Conservation (phyloP, 1,140 invertebrate species). For the Nixonia krombeini region DNA sequence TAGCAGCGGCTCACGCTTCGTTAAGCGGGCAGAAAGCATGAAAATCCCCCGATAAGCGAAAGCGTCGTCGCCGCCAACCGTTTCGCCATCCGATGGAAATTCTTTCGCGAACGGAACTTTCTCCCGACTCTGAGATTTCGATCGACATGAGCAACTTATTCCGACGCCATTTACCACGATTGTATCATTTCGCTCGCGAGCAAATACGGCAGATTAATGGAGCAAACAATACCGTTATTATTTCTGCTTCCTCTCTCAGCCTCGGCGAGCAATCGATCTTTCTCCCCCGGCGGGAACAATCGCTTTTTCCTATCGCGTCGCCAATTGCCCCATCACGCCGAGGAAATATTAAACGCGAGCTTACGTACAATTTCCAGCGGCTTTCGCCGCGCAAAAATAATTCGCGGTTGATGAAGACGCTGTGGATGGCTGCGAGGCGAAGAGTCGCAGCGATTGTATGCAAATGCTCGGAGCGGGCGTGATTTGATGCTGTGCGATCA, state of each 20-base stretch:
- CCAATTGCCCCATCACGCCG: no score
- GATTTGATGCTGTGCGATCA: conserved; percentile 27
- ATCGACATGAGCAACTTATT: conserved; percentile 3
- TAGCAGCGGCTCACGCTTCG: no score
- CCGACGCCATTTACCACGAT: conserved; percentile 4
- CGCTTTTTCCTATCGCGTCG: neutral
- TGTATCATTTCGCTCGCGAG: neutral
- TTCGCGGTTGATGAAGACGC: no score
- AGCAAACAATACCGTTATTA: conserved; percentile 7
- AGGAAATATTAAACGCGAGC: no score
- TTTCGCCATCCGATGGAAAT: neutral
- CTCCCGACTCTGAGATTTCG: neutral
- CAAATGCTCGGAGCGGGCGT: conserved; percentile 8
- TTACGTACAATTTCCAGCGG: no score
- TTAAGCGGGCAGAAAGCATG: neutral
- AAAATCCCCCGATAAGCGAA: neutral
- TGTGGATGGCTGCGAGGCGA: no score
- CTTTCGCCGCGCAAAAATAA: no score
- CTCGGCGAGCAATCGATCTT: neutral
- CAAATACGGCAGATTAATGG: conserved; percentile 3
- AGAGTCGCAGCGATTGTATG: no score
- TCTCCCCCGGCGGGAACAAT: no score
- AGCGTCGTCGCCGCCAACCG: neutral
- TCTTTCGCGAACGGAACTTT: conserved; percentile 8
- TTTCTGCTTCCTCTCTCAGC: conserved; percentile 1